These are phyloP conservation scores for Labeo catla DNA, from an alignment of 2,113 vertebrate species.

Conservation along the genomic window DNA sequence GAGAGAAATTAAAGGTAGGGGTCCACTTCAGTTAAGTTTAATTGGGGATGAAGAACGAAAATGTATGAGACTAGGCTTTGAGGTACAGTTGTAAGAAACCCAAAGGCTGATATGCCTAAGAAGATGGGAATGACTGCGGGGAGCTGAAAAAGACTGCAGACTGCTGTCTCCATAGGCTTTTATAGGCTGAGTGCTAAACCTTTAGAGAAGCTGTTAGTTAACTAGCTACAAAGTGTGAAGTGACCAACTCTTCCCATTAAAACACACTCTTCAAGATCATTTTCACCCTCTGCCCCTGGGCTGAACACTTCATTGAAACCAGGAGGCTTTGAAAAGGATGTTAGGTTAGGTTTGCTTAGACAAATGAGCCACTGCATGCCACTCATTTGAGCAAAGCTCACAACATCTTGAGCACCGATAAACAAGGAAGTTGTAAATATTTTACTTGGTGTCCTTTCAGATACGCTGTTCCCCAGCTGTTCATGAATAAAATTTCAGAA, in stretches of 20 bases:
- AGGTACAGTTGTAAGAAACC: slow-evolving; percentile 58
- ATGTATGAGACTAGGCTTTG: slow-evolving; percentile 60
- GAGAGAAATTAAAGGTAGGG: slow-evolving; percentile 36
- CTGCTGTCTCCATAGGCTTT: slow-evolving; percentile 58
- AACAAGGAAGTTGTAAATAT: slow-evolving; percentile 28
- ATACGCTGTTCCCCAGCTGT: background rate
- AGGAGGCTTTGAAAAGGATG: slow-evolving; percentile 51
- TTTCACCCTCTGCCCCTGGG: slow-evolving; percentile 57
- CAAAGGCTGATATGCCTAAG: slow-evolving; percentile 45
- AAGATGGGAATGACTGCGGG: slow-evolving; percentile 55
- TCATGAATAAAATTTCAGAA: background rate
- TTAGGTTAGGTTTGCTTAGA: slow-evolving; percentile 8
- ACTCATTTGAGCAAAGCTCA: background rate
- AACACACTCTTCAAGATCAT: slow-evolving; percentile 59
- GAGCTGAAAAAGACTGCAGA: slow-evolving; percentile 52
- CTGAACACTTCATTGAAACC: slow-evolving; percentile 59
- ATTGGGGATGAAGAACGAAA: slow-evolving; percentile 61
- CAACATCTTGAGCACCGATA: background rate
- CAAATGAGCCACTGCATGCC: slow-evolving; percentile 19
- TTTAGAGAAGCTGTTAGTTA: slow-evolving; percentile 58
- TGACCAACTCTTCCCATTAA: slow-evolving; percentile 55
- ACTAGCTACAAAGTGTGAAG: slow-evolving; percentile 63
- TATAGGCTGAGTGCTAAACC: slow-evolving; percentile 40
- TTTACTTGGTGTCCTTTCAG: background rate
- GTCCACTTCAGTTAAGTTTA: slow-evolving; percentile 53